Conservation (phyloP, 2,888 invertebrate genomes). For the Cephus pygmeus region DNA sequence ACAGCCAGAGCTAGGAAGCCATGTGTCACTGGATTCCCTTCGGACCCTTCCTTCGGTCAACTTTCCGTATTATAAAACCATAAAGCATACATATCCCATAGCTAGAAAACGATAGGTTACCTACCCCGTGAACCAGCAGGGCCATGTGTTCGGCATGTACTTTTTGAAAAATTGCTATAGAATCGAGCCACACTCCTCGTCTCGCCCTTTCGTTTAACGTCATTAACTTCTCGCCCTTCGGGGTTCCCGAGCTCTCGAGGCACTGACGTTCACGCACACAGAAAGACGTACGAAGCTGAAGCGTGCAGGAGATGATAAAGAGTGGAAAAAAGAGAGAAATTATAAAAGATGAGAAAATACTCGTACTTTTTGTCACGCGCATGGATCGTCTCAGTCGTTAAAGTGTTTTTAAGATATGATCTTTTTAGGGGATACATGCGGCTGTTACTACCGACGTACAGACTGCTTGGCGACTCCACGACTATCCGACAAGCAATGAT, state of each 20-base stretch:
- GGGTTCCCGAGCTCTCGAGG: not conserved
- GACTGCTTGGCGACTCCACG: constrained; percentile 7
- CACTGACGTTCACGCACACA: not conserved
- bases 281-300: not conserved
- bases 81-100: constrained; percentile 43
- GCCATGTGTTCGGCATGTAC: constrained; percentile 42
- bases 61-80: constrained; percentile 63
- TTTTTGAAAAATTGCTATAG: constrained; percentile 31
- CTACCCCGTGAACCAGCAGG: constrained; percentile 15
- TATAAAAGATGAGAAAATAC: not conserved
- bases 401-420: not conserved
- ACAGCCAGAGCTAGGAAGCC: constrained; percentile 18
- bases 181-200: constrained; percentile 11
- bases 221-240: constrained; percentile 30
- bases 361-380: not conserved
- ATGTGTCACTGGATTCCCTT: constrained; percentile 26
- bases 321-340: not conserved
- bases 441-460: not conserved
- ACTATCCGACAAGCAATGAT: not conserved
- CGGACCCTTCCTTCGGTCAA: constrained; percentile 41
- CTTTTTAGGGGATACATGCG: not conserved
- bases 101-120: not conserved
- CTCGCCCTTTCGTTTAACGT: constrained; percentile 35
- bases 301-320: not conserved
- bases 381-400: constrained; percentile 1